Evolutionary conservation across 2,797 vertebrate species (phyloP), one percentile per base, ranked within the genome.

Genomic region (Platyrinchus mystaceus): DNA sequence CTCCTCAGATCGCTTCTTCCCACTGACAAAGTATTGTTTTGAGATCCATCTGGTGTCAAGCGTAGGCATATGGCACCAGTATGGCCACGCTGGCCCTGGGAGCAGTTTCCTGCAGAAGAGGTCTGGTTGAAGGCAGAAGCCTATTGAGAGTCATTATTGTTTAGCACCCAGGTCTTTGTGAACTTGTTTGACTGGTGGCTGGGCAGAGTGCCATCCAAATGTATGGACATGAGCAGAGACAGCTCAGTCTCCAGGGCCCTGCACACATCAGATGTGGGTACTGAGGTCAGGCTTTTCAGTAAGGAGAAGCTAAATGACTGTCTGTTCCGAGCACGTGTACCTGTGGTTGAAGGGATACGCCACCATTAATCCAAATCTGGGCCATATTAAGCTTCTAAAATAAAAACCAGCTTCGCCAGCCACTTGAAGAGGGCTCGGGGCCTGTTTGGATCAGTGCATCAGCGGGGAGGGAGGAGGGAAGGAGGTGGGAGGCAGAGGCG

Each of bases 61-160:
- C 81, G 82, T 88, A 74, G 94, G 92, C 97, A 97, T 98, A 95
- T 97, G 97, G 97, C 94, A 96, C 91, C 96, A 96, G 97, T 93
- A 96, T 94, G 96, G 69, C 76, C 89, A 17, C 14, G 8, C 90
- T 90, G 76, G 94, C 94, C 94, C 87, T 4, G 13, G 94, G 91
- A 93, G 88, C 59, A 59, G 59, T 90, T 92, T 97, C 95, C 88
- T 95, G 86, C 91, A 95, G 77, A 93, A 97, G 91, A 96, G 59
- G 77, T 89, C 95, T 94, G 50, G 49, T 95, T 84, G 87, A 82
- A 90, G 52, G 85, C 90, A 94, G 92, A 84, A 91, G 94, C 93
- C 73, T 91, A 32, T 89, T 88, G 94, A 94, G 89, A 93, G 68
- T 97, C 94, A 68, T 94, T 93, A 80, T 83, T 97, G 88, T 94